These are phyloP conservation scores for Epinotia demarniana DNA, from an alignment of 2,888 invertebrate genomes.

Conservation along the genomic window DNA sequence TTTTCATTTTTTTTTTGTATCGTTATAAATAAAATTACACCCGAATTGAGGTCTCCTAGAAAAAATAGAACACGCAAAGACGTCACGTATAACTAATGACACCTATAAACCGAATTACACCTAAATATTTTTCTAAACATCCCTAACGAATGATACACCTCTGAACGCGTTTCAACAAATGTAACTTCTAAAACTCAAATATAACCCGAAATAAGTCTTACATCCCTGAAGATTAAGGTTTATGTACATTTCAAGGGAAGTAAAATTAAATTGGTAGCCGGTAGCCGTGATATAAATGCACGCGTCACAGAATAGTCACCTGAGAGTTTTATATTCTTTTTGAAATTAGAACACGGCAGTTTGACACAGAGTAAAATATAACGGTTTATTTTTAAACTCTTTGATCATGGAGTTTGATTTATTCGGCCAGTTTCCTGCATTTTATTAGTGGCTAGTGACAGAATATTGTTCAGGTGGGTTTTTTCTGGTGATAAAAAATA, in stretches of 20 bases:
- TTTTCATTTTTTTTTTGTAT: background rate
- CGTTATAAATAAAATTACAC: background rate
- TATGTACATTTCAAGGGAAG: background rate
- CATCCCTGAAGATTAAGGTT: background rate
- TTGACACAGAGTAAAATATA: slow-evolving; percentile 55
- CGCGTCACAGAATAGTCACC: slow-evolving; percentile 65
- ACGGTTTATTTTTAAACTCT: slow-evolving; percentile 39
- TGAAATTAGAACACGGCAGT: slow-evolving; percentile 61
- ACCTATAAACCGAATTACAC: slow-evolving; percentile 18
- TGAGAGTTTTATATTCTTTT: slow-evolving; percentile 69
- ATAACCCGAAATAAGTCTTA: background rate
- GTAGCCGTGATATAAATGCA: slow-evolving; percentile 64
- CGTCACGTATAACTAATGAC: slow-evolving; percentile 8
- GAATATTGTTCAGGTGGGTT: slow-evolving; percentile 32
- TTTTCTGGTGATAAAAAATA: slow-evolving; percentile 8
- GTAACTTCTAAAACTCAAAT: background rate
- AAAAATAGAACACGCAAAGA: slow-evolving; percentile 3
- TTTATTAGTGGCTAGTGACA: slow-evolving; percentile 26
- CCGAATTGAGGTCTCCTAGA: background rate
- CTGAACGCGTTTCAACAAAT: background rate
- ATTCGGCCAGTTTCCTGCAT: slow-evolving; percentile 40
- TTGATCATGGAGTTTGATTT: slow-evolving; percentile 46
- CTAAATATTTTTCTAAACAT: slow-evolving; percentile 21
- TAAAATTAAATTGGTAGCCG: slow-evolving; percentile 2
- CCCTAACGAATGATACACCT: slow-evolving; percentile 34